These are phyloP conservation scores for Daktulosphaira vitifoliae DNA, from an alignment of 1,140 invertebrate genomes.

Conservation along the genomic window DNA sequence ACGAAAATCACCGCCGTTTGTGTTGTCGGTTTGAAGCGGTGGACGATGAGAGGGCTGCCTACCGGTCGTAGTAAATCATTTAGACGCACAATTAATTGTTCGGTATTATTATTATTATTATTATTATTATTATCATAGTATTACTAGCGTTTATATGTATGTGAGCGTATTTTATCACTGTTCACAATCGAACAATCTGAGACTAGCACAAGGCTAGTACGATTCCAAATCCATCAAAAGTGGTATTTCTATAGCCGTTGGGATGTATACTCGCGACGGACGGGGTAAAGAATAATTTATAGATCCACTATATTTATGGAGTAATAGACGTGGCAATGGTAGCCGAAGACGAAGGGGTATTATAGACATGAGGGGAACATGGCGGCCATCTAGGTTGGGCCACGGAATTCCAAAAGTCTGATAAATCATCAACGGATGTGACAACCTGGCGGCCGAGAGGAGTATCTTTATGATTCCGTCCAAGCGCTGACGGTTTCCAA, in stretches of 20 bases:
- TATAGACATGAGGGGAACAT: neutral
- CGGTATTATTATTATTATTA: constrained; percentile 26
- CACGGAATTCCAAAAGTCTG: constrained; percentile 31
- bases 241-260: neutral
- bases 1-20: no score
- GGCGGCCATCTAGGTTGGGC: constrained; percentile 15
- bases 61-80: constrained; percentile 30
- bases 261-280: neutral
- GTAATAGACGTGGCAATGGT: neutral
- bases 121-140: neutral
- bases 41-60: neutral
- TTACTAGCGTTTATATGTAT: neutral
- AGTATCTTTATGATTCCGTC: neutral
- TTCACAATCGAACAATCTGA: constrained; percentile 22
- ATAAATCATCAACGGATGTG: constrained; percentile 33
- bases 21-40: no score
- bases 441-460: constrained; percentile 1
- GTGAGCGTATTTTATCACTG: constrained; percentile 7
- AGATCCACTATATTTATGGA: constrained; percentile 15
- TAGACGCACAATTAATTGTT: constrained; percentile 28
- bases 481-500: constrained; percentile 25
- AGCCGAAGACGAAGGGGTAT: neutral
- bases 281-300: constrained; percentile 27
- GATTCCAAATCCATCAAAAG: constrained; percentile 31
- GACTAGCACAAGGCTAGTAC: neutral